Evolutionary conservation across 2,888 invertebrate species (phyloP), one percentile per base, ranked within the genome.

Genomic region (Allacma fusca): DNA sequence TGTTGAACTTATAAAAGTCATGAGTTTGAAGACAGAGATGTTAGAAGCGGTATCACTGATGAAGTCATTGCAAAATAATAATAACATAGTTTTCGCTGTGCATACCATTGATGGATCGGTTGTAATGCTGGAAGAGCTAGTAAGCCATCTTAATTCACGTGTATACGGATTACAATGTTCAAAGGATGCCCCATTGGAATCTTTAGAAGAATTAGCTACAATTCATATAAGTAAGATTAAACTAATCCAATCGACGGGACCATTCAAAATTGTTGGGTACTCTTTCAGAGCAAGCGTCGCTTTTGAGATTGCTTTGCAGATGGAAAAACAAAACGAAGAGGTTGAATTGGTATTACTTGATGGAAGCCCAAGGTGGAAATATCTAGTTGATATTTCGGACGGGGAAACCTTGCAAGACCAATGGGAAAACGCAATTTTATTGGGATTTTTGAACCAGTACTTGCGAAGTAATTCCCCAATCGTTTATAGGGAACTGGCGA

Each of bases 111-210:
- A 97, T 89, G 97, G 97, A 83, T 91, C 92, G 80, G 92, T 93
- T 29, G 89, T 89, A 62, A 89, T 92, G 70, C 88, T 98, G 84
- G 90, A 91, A 85, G 88, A 89, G 21, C 87, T 98, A 83, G 94
- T 95, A 23, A 88, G 88, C 75, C 90, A 91, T 82, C 88, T 98
- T 81, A 89, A 91, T 69, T 91, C 91, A 78, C 92, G 93, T 4
- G 95, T 94, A 71, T 94, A 91, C 88, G 97, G 96, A n/a, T 88
- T 98, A 71, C 97, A 98, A 88, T 96, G 95, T 88, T 92, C 93
- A 13, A 88, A 88, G 68, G 89, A 91, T 16, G 92, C 93, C 34
- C 95, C 96, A 59, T 87, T 93, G 7, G 88, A 89, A 13, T 91
- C 92, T 73, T 91, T 97, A 83, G 87, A 89, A 16, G 89, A 91